These are phyloP conservation scores for Vollenhovia emeryi DNA, from an alignment of 1,140 invertebrate species.

Conservation along the genomic window DNA sequence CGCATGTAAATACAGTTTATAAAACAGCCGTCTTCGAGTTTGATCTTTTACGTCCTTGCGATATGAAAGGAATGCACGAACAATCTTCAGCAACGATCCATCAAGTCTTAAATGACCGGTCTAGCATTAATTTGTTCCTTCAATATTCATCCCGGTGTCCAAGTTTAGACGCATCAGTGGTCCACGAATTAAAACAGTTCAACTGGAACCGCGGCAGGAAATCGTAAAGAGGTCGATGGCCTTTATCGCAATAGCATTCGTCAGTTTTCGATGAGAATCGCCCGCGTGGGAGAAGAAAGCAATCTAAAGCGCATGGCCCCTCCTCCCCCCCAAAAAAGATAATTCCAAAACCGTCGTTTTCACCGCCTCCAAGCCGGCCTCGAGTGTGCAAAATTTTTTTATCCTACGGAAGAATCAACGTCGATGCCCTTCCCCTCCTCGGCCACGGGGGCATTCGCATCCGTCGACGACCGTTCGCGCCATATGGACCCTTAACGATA, in stretches of 20 bases:
- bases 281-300: not conserved
- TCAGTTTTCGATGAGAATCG: not conserved
- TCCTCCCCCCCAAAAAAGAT: too few relatives aligned
- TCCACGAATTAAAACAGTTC: not conserved
- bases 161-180: not conserved
- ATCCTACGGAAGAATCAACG: not conserved
- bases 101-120: too few relatives aligned
- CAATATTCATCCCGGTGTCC: not conserved
- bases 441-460: not conserved
- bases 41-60: too few relatives aligned
- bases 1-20: too few relatives aligned
- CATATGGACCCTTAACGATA: slow-evolving; percentile 17
- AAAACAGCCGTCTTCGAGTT: too few relatives aligned
- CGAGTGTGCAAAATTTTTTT: not conserved
- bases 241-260: not conserved
- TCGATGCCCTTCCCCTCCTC: not conserved
- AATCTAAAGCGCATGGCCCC: not conserved
- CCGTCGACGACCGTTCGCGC: not conserved
- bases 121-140: too few relatives aligned
- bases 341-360: not conserved
- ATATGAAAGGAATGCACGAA: too few relatives aligned
- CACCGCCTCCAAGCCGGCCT: not conserved
- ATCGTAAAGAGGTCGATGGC: too few relatives aligned
- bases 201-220: too few relatives aligned
- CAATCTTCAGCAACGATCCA: too few relatives aligned